Percentiles rank a stretch among this genome's conserved stretches.
Conservation (phyloP, 2,888 invertebrate species). For the Halocaridina rubra region DNA sequence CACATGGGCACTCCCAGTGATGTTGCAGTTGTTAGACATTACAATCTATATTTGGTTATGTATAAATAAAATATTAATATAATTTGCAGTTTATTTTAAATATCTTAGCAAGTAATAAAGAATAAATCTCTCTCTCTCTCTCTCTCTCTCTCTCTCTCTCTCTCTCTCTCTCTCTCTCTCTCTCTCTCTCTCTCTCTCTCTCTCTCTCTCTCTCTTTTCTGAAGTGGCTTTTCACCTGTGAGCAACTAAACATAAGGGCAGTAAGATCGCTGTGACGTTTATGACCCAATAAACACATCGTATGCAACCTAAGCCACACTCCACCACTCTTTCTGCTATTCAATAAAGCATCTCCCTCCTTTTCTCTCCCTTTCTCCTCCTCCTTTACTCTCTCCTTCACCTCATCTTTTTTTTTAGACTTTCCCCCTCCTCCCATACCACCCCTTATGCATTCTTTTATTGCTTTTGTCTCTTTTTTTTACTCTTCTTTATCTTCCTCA, state of each 20-base stretch:
- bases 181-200: slow-evolving; percentile 4
- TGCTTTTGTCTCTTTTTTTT: neutral
- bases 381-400: neutral
- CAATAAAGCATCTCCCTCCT: slow-evolving; percentile 20
- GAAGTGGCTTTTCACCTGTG: slow-evolving; percentile 38
- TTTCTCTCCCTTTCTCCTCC: neutral
- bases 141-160: neutral
- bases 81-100: neutral
- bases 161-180: neutral
- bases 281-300: slow-evolving; percentile 53
- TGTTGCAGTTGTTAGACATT: too few species aligned
- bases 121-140: neutral
- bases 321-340: slow-evolving; percentile 3
- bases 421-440: neutral
- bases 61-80: too few species aligned
- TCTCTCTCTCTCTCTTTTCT: neutral
- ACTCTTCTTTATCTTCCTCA: neutral
- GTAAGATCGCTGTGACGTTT: slow-evolving; percentile 32
- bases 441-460: neutral
- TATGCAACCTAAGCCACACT: slow-evolving; percentile 36
- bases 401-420: neutral
- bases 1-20: too few species aligned
- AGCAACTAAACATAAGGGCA: slow-evolving; percentile 25
- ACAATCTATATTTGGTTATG: too few species aligned
- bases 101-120: neutral